Conservation (phyloP, 2,797 vertebrate genomes). For the Pagetopsis macropterus region DNA sequence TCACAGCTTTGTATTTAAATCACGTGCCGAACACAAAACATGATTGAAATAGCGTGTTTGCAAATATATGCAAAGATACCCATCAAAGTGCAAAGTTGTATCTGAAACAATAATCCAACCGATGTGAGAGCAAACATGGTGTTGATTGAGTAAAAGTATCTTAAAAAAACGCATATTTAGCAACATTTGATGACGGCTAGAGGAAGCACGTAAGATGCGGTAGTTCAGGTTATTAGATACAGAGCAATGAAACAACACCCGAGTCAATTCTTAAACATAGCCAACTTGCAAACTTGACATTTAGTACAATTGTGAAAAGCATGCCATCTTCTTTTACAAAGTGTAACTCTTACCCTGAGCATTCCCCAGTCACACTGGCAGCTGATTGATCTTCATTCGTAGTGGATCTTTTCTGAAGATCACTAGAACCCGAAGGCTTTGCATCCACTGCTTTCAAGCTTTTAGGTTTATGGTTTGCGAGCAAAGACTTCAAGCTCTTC, state of each 20-base stretch:
- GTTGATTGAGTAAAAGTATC: neutral
- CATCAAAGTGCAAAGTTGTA: neutral
- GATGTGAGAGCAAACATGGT: neutral
- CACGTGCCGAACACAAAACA: neutral
- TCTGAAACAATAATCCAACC: neutral
- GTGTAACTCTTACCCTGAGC: constrained; percentile 74
- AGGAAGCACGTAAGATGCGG: neutral
- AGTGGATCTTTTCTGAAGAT: constrained; percentile 26
- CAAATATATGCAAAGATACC: no score
- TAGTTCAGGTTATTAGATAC: neutral
- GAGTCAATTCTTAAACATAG: no score
- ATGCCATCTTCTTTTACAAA: constrained; percentile 2
- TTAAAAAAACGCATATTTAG: neutral
- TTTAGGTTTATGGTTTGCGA: constrained; percentile 78
- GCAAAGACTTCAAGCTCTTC: constrained; percentile 80
- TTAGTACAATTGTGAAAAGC: neutral
- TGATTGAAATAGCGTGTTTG: no score
- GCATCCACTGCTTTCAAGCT: constrained; percentile 50
- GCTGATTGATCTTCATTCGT: constrained; percentile 17
- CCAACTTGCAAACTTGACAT: neutral
- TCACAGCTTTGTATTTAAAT: neutral
- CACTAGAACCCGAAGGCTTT: constrained; percentile 31
- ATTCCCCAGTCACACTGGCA: constrained; percentile 26
- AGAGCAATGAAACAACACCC: neutral
- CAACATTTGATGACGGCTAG: neutral